These are phyloP conservation scores for Tenebrio molitor DNA, from an alignment of 1,140 invertebrate species.

Conservation along the genomic window DNA sequence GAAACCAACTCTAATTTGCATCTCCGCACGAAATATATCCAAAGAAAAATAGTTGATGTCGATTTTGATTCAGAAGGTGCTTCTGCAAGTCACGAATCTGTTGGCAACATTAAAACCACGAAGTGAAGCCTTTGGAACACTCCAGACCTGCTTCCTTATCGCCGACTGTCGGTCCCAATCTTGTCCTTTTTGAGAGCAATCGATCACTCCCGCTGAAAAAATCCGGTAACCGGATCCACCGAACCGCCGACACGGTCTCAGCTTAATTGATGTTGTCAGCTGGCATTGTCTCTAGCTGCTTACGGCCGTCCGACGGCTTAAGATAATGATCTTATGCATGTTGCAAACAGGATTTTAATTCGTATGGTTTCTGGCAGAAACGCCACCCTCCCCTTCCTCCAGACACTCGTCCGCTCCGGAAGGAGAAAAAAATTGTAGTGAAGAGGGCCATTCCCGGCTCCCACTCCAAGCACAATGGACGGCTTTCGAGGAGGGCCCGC, in stretches of 20 bases:
- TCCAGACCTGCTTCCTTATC: too few species aligned
- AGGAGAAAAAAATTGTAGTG: not conserved
- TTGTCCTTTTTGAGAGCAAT: too few species aligned
- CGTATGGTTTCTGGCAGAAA: constrained; percentile 31
- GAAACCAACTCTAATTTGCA: too few species aligned
- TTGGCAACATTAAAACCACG: too few species aligned
- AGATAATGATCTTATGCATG: constrained; percentile 34
- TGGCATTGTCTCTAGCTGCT: constrained; percentile 28
- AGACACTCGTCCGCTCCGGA: too few species aligned
- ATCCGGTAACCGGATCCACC: not conserved
- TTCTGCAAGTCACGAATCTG: too few species aligned
- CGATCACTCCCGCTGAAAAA: too few species aligned
- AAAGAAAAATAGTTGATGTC: too few species aligned
- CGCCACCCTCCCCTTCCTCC: constrained; percentile 7
- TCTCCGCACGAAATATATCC: too few species aligned
- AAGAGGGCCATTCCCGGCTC: not conserved
- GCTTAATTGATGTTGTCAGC: constrained; percentile 32
- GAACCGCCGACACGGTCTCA: not conserved
- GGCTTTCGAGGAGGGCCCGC: constrained; percentile 11
- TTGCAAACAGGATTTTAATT: constrained; percentile 38
- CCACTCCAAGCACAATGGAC: constrained; percentile 2
- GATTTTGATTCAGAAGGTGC: too few species aligned
- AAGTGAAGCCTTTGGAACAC: too few species aligned
- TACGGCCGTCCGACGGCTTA: constrained; percentile 24
- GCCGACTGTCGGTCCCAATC: too few species aligned